Evolutionary conservation across 2,113 vertebrate species (phyloP), one percentile per base, ranked within the genome.

Genomic region (Ptilonorhynchus violaceus): DNA sequence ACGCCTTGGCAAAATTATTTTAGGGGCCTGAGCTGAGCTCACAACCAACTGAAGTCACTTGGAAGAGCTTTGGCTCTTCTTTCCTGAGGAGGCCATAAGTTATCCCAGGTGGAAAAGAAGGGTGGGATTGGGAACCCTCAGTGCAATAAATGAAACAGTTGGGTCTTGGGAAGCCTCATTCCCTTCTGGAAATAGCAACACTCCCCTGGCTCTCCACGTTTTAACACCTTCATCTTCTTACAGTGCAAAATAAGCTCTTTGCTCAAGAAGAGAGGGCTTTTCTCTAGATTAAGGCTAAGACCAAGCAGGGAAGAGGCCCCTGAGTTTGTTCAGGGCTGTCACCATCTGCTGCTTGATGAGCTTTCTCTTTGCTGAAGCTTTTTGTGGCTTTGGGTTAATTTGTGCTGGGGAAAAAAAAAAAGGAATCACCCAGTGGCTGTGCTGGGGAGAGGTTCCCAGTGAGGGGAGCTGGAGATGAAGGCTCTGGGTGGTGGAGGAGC

Each of bases 161-260:
- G 49, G 60, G 62, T 24, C 77, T 56, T 16, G 85, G 47, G 58
- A 46, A 27, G 37, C 18, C 78, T 95, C 82, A 77, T n/a, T 44
- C 11, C 39, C 7, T 28, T 28, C 96, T 82, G 28, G 59, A 62
- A 88, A 91, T 73, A 97, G 81, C 89, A 79, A 6, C 58, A 2
- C 24, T 53, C 22, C 66, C 31, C 41, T 49, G 68, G 72, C 53
- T 77, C 42, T 42, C n/a, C 30, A 24, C 5, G 31, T 17, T 87
- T 50, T 85, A 96, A 59, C 77, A 53, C 47, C 56, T 75, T 95
- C 96, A 89, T 94, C 87, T 79, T 78, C 92, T 97, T 95, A 93
- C 20, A 14, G 69, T 0, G 12, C 53, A 42, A 62, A 96, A 89
- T 73, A 79, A 96, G 89, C 74, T 92, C 93, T 91, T 19, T 24